phyloP scores from a whole-genome alignment of 2,113 vertebrate genomes.

The Halcyon malimbica region DNA sequence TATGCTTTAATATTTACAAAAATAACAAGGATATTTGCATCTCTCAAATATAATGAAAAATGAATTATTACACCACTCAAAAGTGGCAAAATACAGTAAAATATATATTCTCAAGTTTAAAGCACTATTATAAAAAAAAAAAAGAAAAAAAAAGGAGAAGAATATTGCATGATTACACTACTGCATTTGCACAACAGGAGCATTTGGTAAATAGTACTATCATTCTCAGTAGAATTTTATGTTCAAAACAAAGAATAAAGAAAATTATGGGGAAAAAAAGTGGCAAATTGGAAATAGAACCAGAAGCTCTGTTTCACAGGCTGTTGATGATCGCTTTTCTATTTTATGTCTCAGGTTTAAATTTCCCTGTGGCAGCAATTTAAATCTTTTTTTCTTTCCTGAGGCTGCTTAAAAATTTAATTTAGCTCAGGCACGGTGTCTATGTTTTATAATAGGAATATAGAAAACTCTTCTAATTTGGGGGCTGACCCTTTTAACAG shows the following conservation, averaged over 20 bases:
- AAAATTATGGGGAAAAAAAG: background rate
- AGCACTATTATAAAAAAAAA: background rate
- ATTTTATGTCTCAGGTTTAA: slow-evolving; percentile 69
- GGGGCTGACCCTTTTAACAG: slow-evolving; percentile 76
- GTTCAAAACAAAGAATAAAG: slow-evolving; percentile 49
- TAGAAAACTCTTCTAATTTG: slow-evolving; percentile 78
- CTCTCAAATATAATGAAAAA: background rate
- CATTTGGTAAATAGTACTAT: background rate
- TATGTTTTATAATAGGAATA: slow-evolving; percentile 72
- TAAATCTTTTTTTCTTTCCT: slow-evolving; percentile 77
- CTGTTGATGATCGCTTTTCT: slow-evolving; percentile 63
- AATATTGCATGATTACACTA: background rate
- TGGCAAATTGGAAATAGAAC: slow-evolving; percentile 41
- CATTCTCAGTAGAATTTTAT: slow-evolving; percentile 8
- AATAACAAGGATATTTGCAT: background rate
- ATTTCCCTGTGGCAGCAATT: slow-evolving; percentile 71
- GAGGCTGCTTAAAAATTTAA: slow-evolving; percentile 77
- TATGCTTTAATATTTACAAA: background rate
- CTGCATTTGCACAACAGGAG: background rate
- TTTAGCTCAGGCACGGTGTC: slow-evolving; percentile 63
- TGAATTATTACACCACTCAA: background rate
- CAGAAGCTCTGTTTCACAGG: slow-evolving; percentile 26
- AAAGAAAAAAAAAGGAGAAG: background rate
- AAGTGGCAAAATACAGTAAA: background rate
- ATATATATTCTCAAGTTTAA: background rate